Conservation (phyloP, 2,113 vertebrate species). For the Varanus komodoensis region DNA sequence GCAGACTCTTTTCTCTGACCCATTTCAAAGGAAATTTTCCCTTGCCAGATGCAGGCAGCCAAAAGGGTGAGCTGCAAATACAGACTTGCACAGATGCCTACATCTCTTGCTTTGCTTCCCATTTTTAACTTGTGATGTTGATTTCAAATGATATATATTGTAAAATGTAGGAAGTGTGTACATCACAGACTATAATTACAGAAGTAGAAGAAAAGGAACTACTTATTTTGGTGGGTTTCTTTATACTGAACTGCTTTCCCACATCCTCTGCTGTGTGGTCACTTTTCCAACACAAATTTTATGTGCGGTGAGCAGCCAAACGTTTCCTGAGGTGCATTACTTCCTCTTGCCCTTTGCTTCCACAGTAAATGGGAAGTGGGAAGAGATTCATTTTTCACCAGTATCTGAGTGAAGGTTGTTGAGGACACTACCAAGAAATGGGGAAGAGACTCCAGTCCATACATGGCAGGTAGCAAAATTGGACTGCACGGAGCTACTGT, state of each 20-base stretch:
- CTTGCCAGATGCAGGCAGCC: conserved; percentile 21
- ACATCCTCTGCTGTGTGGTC: conserved; percentile 59
- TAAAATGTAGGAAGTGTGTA: conserved; percentile 44
- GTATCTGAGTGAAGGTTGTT: conserved; percentile 40
- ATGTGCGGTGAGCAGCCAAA: conserved; percentile 36
- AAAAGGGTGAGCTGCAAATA: conserved; percentile 37
- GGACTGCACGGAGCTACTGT: not conserved
- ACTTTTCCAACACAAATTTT: conserved; percentile 42
- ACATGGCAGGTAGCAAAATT: not conserved
- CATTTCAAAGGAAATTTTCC: conserved; percentile 38
- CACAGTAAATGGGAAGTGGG: conserved; percentile 48
- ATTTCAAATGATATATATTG: conserved; percentile 51
- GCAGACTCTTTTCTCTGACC: conserved; percentile 28
- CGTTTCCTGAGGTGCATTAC: conserved; percentile 44
- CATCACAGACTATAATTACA: conserved; percentile 39
- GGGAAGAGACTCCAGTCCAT: not conserved
- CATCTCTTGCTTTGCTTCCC: conserved; percentile 30
- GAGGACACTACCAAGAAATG: not conserved
- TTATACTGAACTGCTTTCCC: conserved; percentile 50
- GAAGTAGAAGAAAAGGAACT: conserved; percentile 54
- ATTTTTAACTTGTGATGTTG: conserved; percentile 31
- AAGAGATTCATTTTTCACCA: conserved; percentile 45
- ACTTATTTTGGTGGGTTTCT: conserved; percentile 60
- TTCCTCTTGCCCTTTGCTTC: conserved; percentile 34
- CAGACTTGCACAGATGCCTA: not conserved